Base-by-base conservation (phyloP, 1,140 invertebrate species). In the Aporrectodea caliginosa region DNA sequence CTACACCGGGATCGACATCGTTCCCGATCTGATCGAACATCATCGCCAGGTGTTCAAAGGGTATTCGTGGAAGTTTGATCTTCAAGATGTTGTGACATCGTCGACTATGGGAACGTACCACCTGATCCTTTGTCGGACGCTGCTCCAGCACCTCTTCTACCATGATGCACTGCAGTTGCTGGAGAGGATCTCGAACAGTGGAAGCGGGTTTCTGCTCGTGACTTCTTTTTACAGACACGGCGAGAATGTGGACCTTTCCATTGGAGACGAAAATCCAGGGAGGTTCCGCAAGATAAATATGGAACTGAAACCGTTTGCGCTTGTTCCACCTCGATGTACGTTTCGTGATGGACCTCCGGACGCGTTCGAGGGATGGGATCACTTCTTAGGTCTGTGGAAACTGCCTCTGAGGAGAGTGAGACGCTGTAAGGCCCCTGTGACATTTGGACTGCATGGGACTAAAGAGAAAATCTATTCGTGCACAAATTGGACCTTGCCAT, bases 1-100 rank as follows among this genome's bases (percentile, higher is more conserved):
- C 33, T 80, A 80, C 32, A 79, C 76, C 35, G 79, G 79, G 16
- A 78, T 80, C n/a, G 79, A 80, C 76, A 73, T 80, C 69, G 76
- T 80, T 16, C 75, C 79, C 1, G 75, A 77, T 16, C 35, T 80
- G 27, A 78, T 80, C 32, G 33, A 34, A n/a, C 69, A 74, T 69
- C 79, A 80, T 34, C 68, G 73, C n/a, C 73, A 80, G 35, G 68
- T n/a, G 22, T 80, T 35, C 33, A 16, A 29, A n/a, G 14, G 70
- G 27, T 35, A 16, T 1, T 6, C 16, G 1, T 80, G 79, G 79
- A 78, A 72, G 31, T 80, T 80, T 73, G n/a, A 35, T 2, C 27
- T 33, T 1, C 69, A 27, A 68, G 79, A 80, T 43, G 30, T 80
- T 43, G 76, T 78, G 14, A 33, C 29, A 30, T 78, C 71, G 16